Base-by-base conservation (phyloP, 64 coral and sea anemone genomes). In the Pocillopora verrucosa region DNA sequence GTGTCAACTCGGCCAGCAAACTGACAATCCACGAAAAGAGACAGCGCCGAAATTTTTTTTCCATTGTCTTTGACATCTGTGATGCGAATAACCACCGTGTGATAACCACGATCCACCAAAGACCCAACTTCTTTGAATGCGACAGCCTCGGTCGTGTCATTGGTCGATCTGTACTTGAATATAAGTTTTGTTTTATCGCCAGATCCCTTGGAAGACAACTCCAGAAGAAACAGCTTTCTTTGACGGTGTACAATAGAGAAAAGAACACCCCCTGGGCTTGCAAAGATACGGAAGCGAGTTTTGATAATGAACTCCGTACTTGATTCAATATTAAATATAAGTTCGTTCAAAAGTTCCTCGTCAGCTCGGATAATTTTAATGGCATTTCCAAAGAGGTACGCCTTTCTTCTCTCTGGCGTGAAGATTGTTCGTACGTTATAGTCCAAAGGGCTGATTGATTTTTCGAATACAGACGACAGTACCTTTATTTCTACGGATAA, bases 11-110 rank as follows among this genome's bases (percentile, higher is more conserved):
- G 80, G 9, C 84, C 93, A 13, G 86, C 16, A 60, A 89, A 75
- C 62, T 82, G 73, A 73, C 96, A 98, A 77, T 98, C 96, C 17
- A 98, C 89, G 34, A 91, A 95, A 74, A 98, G 75, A 11, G 92
- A 86, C 6, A 94, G 16, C 7, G 82, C 87, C 2, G 94, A 88
- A 22, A 74, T 87, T 17, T 91, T 76, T 14, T 83, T 72, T 13
- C 88, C 90, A 17, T 85, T 86, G 26, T 92, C 89, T 2, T 80
- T 63, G 5, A 91, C 60, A 56, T 83, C 89, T 57, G 38, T 75
- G 2, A 95, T 83, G 74, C 92, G 96, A 7, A 98, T 13, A 22
- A 89, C 24, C 12, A 98, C 19, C 1, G 36, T 90, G 80, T 98
- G 96, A 61, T 83, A 93, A 11, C n/a, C 51, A 36, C 74, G 36